Conservation (phyloP, 2,797 vertebrate genomes). For the Anas flavirostris region DNA sequence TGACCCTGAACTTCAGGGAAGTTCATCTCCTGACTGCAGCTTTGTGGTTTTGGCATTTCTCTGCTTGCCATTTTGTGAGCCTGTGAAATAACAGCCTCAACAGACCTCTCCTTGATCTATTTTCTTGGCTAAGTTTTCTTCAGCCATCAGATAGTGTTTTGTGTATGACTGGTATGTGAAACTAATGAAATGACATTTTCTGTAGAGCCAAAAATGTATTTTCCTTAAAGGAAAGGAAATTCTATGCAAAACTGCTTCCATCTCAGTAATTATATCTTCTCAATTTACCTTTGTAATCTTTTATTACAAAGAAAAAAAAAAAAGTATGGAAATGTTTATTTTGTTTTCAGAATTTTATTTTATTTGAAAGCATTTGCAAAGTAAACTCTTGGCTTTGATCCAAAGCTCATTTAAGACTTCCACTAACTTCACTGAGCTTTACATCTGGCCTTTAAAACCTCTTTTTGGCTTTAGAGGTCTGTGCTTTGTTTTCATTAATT, state of each 20-base stretch:
- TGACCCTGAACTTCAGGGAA: constrained; percentile 10
- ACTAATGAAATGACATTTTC: neutral
- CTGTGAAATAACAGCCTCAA: constrained; percentile 11
- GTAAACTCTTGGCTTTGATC: neutral
- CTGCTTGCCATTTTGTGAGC: neutral
- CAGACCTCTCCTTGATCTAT: neutral
- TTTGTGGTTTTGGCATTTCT: constrained; percentile 35
- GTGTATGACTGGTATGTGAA: neutral
- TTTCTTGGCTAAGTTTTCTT: constrained; percentile 7
- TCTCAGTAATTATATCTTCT: neutral
- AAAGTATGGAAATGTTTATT: neutral
- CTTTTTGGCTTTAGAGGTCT: neutral
- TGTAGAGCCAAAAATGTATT: neutral
- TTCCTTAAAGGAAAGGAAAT: constrained; percentile 13
- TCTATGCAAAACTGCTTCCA: neutral
- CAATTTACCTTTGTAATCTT: neutral
- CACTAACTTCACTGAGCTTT: neutral
- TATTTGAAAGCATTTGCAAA: neutral
- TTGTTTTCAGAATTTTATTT: neutral
- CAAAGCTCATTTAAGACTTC: neutral
- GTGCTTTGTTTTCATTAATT: neutral
- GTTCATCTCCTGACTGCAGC: neutral
- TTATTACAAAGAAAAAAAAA: neutral
- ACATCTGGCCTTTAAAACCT: constrained; percentile 3
- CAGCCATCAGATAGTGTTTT: neutral